Evolutionary conservation across 2,797 vertebrate genomes (phyloP), one percentile per base, ranked within the genome.

Genomic region (Microctenopoma steveboyesi): DNA sequence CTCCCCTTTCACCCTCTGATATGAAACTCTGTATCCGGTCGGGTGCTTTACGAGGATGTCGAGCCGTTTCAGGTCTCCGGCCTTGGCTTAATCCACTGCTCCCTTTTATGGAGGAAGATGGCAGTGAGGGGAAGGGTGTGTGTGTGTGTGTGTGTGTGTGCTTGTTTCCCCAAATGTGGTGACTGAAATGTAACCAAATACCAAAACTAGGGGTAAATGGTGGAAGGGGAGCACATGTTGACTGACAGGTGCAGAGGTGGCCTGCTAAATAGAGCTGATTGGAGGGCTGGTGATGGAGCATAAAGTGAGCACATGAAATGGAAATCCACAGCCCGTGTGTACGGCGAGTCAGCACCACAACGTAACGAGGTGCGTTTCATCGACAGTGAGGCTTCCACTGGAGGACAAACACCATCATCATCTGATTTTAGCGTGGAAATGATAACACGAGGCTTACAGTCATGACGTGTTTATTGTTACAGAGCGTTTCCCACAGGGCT

Each of bases 1-100:
- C 83, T 74, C 88, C 76, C 59, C 68, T 72, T 75, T 64, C 82
- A 60, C 76, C 85, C 85, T 83, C 89, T 76, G 87, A 91, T 90
- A 92, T 89, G 83, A 86, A 92, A 89, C 86, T 79, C 84, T 37
- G 86, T 76, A 90, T 92, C 91, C 90, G 86, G 88, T 89, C 76
- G 64, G 84, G 84, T 84, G 11, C 89, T 94, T 94, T 94, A 94
- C 82, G 90, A 94, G 91, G 88, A 91, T 73, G 87, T 88, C 57
- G 78, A 75, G 82, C 82, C 65, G 70, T 85, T 83, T 82, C 87
- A 83, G 86, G 82, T 86, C 86, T 72, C 79, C 61, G 80, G 86
- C 85, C 86, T 84, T 85, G 82, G 74, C 86, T 85, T 89, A 93
- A 92, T 91, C 91, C 90, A 59, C 74, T 22, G 58, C 45, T 69